These are phyloP conservation scores for Parthenolecanium corni DNA, from an alignment of 2,888 invertebrate species.

Conservation along the genomic window DNA sequence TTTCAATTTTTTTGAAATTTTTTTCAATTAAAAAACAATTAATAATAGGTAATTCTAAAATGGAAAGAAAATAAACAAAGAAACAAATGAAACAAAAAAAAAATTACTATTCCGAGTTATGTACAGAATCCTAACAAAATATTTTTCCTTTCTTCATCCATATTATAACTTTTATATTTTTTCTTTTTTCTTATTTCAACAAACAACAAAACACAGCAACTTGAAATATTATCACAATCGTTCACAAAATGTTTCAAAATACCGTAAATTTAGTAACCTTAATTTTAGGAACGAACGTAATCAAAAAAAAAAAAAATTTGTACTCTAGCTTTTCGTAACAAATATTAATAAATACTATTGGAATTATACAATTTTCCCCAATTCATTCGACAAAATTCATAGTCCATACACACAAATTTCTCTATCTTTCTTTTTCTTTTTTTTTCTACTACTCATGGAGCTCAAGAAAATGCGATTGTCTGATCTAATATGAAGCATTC, in stretches of 20 bases:
- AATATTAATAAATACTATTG: not conserved
- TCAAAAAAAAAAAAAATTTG: conserved; percentile 20
- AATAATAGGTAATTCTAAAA: not conserved
- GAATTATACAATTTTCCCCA: not conserved
- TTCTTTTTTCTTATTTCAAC: conserved; percentile 13
- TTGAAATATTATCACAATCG: conserved; percentile 22
- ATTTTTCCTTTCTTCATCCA: no score
- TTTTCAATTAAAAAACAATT: no score
- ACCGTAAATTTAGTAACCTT: conserved; percentile 17
- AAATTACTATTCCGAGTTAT: not conserved
- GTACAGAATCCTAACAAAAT: no score
- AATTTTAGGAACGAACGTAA: conserved; percentile 21
- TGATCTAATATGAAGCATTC: no score
- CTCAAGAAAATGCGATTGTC: no score
- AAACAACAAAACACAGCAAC: conserved; percentile 20
- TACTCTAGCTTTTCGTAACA: conserved; percentile 13
- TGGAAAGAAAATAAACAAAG: not conserved
- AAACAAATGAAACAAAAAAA: conserved; percentile 5
- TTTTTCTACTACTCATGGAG: no score
- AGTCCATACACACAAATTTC: no score
- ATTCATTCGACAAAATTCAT: no score
- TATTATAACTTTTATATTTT: not conserved
- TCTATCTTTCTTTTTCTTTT: no score
- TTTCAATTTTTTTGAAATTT: no score
- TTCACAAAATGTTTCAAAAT: conserved; percentile 18